Percentiles rank a stretch among this genome's conserved stretches.
Conservation (phyloP, 1,140 invertebrate species). For the Drosophila truncata region DNA sequence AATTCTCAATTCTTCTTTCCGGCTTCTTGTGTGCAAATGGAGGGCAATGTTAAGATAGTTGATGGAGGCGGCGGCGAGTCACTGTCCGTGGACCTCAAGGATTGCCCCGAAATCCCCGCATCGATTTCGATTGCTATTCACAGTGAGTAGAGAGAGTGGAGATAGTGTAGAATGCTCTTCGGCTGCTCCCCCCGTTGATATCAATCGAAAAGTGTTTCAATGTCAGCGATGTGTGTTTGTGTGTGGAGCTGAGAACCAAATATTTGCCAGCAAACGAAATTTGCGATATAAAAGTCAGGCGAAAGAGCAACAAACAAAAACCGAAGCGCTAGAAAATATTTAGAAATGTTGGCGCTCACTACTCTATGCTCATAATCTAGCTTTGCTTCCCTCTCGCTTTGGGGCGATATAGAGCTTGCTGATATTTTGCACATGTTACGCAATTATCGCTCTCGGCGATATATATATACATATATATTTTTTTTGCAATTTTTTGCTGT, state of each 20-base stretch:
- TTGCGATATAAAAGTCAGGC: constrained; percentile 28
- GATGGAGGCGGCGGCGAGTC: constrained; percentile 5
- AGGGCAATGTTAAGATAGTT: neutral
- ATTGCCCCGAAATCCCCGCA: neutral
- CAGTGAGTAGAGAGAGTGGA: constrained; percentile 36
- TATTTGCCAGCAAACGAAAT: constrained; percentile 34
- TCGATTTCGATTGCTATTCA: constrained; percentile 1
- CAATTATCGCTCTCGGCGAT: constrained; percentile 64
- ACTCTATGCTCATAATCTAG: constrained; percentile 36
- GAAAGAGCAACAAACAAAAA: constrained; percentile 67
- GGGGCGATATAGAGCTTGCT: constrained; percentile 20
- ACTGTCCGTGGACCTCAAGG: constrained; percentile 2
- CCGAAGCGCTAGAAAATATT: constrained; percentile 40
- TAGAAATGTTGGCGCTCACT: constrained; percentile 47
- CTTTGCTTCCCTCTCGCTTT: constrained; percentile 15
- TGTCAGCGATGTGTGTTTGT: constrained; percentile 50
- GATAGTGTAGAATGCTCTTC: too few species aligned
- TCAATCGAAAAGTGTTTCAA: constrained; percentile 65
- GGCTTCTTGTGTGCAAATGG: constrained; percentile 16
- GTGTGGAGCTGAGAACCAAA: constrained; percentile 7
- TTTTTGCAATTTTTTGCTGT: neutral
- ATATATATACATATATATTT: constrained; percentile 26
- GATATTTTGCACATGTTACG: constrained; percentile 68
- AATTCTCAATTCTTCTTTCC: constrained; percentile 24
- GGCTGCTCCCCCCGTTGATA: neutral